Evolutionary conservation across 2,113 vertebrate genomes (phyloP).

Genomic region (Bos taurus): ARS-UCD2.0 NC_037343.1:69980501-69981000

Average conservation of each 20-base stretch:
- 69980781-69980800: constrained; percentile 73
- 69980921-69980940: background rate
- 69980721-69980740: constrained; percentile 64
- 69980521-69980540: background rate
- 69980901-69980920: background rate
- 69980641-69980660: background rate
- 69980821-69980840: constrained; percentile 58
- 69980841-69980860: constrained; percentile 58
- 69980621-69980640: background rate
- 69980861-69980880: background rate
- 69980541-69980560: background rate
- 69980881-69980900: background rate
- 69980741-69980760: constrained; percentile 73
- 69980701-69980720: constrained; percentile 29
- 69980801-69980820: constrained; percentile 47
- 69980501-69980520: background rate
- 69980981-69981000: background rate
- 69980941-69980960: background rate
- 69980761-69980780: constrained; percentile 65
- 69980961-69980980: background rate
- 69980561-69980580: background rate
- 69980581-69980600: constrained; percentile 8
- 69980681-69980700: constrained; percentile 6
- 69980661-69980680: background rate
- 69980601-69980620: background rate